Conservation (phyloP, 2,113 vertebrate species). For the Nannospalax galili region DNA sequence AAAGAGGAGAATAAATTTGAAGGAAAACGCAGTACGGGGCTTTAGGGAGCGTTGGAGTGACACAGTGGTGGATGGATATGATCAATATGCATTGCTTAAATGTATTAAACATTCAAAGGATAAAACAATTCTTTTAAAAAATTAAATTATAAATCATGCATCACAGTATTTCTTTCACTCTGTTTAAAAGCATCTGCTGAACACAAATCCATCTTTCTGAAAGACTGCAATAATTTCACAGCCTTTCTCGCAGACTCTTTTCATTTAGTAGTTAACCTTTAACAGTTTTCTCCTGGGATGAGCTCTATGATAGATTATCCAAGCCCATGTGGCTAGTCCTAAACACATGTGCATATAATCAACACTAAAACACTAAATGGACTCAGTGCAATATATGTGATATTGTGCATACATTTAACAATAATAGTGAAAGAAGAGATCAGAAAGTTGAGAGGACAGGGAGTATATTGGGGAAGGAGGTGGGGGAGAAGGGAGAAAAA, state of each 20-base stretch:
- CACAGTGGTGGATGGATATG: background rate
- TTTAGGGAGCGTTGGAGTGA: background rate
- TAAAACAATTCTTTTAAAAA: background rate
- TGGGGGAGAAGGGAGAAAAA: too few species aligned
- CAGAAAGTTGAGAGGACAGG: too few species aligned
- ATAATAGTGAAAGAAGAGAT: too few species aligned
- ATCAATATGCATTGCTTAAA: background rate
- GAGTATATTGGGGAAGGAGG: too few species aligned
- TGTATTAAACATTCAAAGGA: background rate
- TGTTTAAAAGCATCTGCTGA: background rate
- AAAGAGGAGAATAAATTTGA: background rate
- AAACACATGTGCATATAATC: too few species aligned
- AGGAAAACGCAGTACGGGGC: background rate
- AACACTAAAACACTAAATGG: too few species aligned
- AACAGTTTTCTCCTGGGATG: background rate
- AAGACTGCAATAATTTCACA: background rate
- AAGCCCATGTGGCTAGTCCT: background rate
- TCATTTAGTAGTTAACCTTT: background rate
- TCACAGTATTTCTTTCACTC: background rate
- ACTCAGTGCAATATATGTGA: too few species aligned
- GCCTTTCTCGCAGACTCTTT: background rate
- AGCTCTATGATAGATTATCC: too few species aligned
- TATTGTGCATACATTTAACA: too few species aligned
- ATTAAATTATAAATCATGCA: constrained; percentile 5
- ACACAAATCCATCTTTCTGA: background rate